Base-by-base conservation (phyloP, 1,140 invertebrate species). In the Cotesia glomerata region DNA sequence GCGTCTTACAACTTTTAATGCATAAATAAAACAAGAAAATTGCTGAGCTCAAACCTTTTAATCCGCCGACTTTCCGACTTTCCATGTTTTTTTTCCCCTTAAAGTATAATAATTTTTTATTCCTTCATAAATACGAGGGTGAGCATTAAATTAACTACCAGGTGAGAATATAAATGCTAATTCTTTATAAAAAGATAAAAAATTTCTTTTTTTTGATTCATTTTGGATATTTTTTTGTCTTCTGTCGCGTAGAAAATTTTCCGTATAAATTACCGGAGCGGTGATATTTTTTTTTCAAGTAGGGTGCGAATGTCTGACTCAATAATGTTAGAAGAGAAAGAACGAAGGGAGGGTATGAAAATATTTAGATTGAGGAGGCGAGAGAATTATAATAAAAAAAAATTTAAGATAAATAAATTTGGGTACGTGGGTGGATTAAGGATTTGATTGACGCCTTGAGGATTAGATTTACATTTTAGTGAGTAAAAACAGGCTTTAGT, bases 401-500 rank as follows among this genome's bases (percentile, higher is more conserved):
- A n/a, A 68, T 18, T 51, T 49, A 4, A 32, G 65, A 56, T 54
- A 68, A 54, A 68, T 54, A 68, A 54, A 54, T 68, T 52, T 52
- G 18, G 49, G 65, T 51, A 51, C 65, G 65, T 68, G 65, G 51
- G 16, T n/a, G 52, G 49, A 68, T 54, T 54, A 35, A 51, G 51
- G 51, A 68, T 51, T 68, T 51, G 52, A 68, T 34, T 68, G 65
- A 26, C 34, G 34, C 49, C 35, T 39, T 63, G 9, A 51, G 51
- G 51, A 68, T 68, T 56, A 51, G 51, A 68, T 68, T 68, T 68
- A 68, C 65, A 68, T 68, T 68, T 51, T 74, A 66, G 73, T 68
- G 69, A 58, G 14, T 63, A 16, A 63, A 58, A 67, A 45, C n/a
- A 18, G 8, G 18, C 26, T 58, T 18, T 54, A 5, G 13, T 14